These are phyloP conservation scores for Spodoptera frugiperda DNA, from an alignment of 1,140 invertebrate species.

Conservation along the genomic window DNA sequence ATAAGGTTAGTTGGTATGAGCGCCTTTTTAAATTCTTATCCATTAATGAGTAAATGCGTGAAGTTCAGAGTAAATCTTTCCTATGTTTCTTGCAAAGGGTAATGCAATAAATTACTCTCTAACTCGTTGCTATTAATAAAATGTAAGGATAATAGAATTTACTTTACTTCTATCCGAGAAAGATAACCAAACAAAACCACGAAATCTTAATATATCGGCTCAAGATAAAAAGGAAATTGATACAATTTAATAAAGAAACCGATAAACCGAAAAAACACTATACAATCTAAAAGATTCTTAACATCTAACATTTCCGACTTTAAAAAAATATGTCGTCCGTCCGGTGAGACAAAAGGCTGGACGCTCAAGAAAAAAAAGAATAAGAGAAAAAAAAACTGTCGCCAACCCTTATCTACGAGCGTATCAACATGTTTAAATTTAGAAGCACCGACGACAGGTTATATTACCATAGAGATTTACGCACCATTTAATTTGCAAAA, in stretches of 20 bases:
- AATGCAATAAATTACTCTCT: too few species aligned
- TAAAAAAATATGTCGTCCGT: conserved; percentile 12
- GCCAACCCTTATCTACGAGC: conserved; percentile 62
- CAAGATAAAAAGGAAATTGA: conserved; percentile 16
- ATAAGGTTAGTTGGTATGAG: too few species aligned
- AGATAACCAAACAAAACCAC: not conserved
- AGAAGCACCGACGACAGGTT: conserved; percentile 57
- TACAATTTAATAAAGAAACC: conserved; percentile 15
- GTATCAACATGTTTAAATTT: conserved; percentile 58
- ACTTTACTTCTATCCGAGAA: not conserved
- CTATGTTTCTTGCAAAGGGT: too few species aligned
- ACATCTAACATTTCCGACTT: conserved; percentile 12
- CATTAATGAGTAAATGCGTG: too few species aligned
- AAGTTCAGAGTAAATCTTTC: too few species aligned
- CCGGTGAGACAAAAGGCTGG: conserved; percentile 1
- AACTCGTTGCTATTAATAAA: too few species aligned
- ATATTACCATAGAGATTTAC: conserved; percentile 66
- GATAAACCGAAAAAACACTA: not conserved
- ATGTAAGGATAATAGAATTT: too few species aligned
- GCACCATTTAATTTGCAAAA: conserved; percentile 64
- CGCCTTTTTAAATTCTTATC: too few species aligned
- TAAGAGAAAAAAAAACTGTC: conserved; percentile 60
- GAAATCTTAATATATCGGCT: not conserved
- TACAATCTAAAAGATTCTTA: conserved; percentile 1
- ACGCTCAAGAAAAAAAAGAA: not conserved